Evolutionary conservation across 2,113 vertebrate genomes (phyloP).

Genomic region (Speoplatyrhinus poulsoni): DNA sequence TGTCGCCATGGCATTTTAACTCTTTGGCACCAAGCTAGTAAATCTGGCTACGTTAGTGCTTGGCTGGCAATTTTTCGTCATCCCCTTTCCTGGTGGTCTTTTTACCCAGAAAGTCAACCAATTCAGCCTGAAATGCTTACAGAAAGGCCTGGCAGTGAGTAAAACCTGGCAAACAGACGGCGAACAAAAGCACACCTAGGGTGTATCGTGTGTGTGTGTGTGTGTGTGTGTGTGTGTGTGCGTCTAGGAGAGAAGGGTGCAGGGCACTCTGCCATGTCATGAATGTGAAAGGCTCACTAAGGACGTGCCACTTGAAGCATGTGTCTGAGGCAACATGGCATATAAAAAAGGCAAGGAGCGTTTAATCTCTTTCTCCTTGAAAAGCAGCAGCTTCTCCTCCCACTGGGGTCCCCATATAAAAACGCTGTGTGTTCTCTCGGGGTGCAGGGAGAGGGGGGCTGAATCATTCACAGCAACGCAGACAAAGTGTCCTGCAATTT

Average conservation of each 20-base stretch:
- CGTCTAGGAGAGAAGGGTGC: slow-evolving; percentile 13
- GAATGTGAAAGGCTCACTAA: slow-evolving; percentile 53
- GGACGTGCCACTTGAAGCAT: slow-evolving; percentile 38
- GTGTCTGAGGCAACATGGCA: slow-evolving; percentile 55
- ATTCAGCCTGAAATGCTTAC: slow-evolving; percentile 18
- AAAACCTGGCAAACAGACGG: slow-evolving; percentile 34
- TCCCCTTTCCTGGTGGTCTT: slow-evolving; percentile 64
- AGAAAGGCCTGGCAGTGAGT: not conserved
- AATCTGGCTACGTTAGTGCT: slow-evolving; percentile 48
- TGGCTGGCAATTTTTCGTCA: slow-evolving; percentile 51
- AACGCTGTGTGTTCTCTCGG: slow-evolving; percentile 37
- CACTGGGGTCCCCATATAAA: slow-evolving; percentile 38
- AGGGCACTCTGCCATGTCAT: slow-evolving; percentile 32
- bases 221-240: not conserved
- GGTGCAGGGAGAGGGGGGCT: slow-evolving; percentile 52
- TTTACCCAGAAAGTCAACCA: slow-evolving; percentile 21
- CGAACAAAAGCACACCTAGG: slow-evolving; percentile 1
- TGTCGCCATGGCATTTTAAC: slow-evolving; percentile 37
- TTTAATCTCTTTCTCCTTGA: slow-evolving; percentile 53
- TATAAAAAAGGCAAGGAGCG: slow-evolving; percentile 50
- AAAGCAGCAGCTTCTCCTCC: slow-evolving; percentile 34
- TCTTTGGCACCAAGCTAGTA: slow-evolving; percentile 24
- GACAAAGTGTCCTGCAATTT: slow-evolving; percentile 64
- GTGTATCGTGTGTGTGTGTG: slow-evolving; percentile 20
- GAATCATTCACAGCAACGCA: slow-evolving; percentile 70